Conservation (phyloP, 92 coral and sea anemone species). For the Epizoanthus ramosus region DNA sequence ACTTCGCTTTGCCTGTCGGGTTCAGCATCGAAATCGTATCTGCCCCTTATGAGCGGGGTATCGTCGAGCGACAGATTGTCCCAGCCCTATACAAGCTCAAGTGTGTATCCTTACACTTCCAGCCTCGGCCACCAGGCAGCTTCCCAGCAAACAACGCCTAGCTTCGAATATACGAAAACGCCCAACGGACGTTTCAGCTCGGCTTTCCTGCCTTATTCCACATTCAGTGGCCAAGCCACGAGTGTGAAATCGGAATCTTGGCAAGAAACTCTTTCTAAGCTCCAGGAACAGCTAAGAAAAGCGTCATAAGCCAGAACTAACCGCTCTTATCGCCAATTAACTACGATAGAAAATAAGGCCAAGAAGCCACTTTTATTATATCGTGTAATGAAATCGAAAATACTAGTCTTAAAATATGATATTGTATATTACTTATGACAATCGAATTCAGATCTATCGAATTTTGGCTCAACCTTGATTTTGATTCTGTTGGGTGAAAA, state of each 20-base stretch:
- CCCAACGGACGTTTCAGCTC: constrained; percentile 4
- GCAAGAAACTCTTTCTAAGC: constrained; percentile 91
- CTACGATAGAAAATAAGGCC: too few relatives aligned
- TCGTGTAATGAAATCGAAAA: too few relatives aligned
- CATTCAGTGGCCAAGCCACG: constrained; percentile 2
- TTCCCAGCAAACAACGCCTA: neutral
- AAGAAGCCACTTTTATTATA: neutral
- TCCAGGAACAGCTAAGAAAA: constrained; percentile 80
- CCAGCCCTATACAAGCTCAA: constrained; percentile 13
- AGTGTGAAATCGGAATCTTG: constrained; percentile 74
- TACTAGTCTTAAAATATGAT: too few relatives aligned
- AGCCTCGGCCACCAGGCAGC: neutral
- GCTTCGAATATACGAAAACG: neutral
- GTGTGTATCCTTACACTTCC: neutral
- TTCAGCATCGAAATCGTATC: constrained; percentile 19
- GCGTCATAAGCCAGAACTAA: constrained; percentile 37
- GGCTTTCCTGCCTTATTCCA: constrained; percentile 29
- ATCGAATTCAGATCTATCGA: too few relatives aligned
- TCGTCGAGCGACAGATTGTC: neutral
- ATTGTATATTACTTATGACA: too few relatives aligned
- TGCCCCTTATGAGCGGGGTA: constrained; percentile 8
- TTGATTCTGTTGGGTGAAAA: too few relatives aligned
- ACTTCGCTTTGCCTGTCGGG: constrained; percentile 30
- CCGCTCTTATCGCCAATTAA: neutral
- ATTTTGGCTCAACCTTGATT: too few relatives aligned